Percentiles rank a stretch among this genome's conserved stretches.
Conservation (phyloP, 2,113 vertebrate species). For the Spilogale gracilis region DNA sequence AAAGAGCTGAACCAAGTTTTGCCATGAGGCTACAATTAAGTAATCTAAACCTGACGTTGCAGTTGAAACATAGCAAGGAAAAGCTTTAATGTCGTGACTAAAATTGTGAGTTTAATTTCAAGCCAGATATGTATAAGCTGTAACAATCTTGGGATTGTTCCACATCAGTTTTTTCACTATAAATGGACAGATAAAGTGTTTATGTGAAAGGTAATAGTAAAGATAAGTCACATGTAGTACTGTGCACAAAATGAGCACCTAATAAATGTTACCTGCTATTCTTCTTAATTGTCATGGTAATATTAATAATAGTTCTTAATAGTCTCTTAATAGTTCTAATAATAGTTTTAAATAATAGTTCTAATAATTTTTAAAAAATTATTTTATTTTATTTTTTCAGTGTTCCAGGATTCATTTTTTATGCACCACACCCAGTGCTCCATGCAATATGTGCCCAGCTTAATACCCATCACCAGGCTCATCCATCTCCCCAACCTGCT, state of each 20-base stretch:
- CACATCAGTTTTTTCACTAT: neutral
- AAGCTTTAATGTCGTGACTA: neutral
- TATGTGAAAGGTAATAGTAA: neutral
- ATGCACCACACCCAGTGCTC: too few species aligned
- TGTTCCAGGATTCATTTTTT: too few species aligned
- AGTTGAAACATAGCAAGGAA: neutral
- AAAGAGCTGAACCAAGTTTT: neutral
- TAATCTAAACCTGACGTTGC: neutral
- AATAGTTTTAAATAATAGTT: neutral
- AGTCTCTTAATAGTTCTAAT: too few species aligned
- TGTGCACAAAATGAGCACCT: neutral
- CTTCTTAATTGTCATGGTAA: neutral
- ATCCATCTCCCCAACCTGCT: too few species aligned
- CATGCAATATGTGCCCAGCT: too few species aligned
- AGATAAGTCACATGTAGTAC: neutral
- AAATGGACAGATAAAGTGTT: neutral
- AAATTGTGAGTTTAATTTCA: neutral
- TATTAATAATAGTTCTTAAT: neutral
- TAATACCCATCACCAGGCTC: too few species aligned
- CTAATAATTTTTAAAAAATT: too few species aligned
- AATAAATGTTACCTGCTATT: constrained; percentile 1
- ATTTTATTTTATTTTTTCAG: too few species aligned
- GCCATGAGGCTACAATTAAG: neutral
- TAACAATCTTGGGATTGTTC: neutral
- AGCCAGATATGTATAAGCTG: neutral